Evolutionary conservation across 2,888 invertebrate species (phyloP).

Genomic region (Tetranychus truncatus): DNA sequence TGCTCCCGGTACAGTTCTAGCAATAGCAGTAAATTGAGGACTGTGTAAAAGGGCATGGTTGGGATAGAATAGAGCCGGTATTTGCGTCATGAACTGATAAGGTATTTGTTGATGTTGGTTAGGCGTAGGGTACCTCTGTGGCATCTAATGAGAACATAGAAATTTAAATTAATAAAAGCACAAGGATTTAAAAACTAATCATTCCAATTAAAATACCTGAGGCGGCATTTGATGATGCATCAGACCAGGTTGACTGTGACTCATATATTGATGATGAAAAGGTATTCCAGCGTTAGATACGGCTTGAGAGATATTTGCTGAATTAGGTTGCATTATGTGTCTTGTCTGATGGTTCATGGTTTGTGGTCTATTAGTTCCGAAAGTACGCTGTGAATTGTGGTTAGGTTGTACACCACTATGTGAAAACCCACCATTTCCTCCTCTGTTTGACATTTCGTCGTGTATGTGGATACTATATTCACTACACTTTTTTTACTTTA

Average conservation of each 20-base stretch:
- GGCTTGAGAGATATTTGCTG: background rate
- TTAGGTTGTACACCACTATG: background rate
- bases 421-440: background rate
- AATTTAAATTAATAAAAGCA: background rate
- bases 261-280: background rate
- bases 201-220: background rate
- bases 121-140: background rate
- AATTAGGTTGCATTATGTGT: background rate
- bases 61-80: background rate
- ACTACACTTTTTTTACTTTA: no score
- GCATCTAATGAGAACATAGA: background rate
- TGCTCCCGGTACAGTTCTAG: background rate
- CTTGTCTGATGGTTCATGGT: background rate
- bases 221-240: background rate
- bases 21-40: background rate
- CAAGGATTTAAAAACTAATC: background rate
- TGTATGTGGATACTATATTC: no score
- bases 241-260: background rate
- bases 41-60: background rate
- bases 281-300: background rate
- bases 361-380: background rate
- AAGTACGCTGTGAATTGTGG: background rate
- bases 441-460: background rate
- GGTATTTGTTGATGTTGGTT: background rate
- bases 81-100: background rate